Evolutionary conservation across 1,140 invertebrate genomes (phyloP), one percentile per base, ranked within the genome.

Genomic region (Brachionus koreanus): DNA sequence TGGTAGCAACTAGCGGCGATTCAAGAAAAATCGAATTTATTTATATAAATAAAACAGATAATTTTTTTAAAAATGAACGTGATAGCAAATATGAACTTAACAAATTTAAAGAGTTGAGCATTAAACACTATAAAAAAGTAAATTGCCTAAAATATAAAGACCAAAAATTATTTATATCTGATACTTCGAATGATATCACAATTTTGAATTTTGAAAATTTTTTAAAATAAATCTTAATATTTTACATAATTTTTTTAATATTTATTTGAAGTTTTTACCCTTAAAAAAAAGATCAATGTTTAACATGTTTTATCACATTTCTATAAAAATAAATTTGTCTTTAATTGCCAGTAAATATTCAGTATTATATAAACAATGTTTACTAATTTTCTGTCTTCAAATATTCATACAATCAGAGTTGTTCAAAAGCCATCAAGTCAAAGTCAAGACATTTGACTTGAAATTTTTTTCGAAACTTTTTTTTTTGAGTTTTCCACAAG

Each of bases 11-110:
- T 1, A 49, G 69, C 46, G 69, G 69, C 10, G 69, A 74, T n/a
- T 74, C 69, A 49, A 74, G 46, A 74, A 7, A 29, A 13, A 74
- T 74, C 23, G 69, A 74, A 13, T 74, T 43, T 46, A 25, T 74
- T 16, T 46, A 74, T 25, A 29, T 74, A 25, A 29, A 74, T 46
- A 25, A 23, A 33, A 5, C 10, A 25, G 10, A 74, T 13, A 19
- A 0, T 19, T 19, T 10, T 10, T 10, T 25, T 9, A 46, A 43
- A 74, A 46, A 46, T 29, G 43, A 74, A 46, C 43, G 2, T 74
- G 19, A 72, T n/a, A 23, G 13, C 3, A 72, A 72, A 39, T 67
- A 12, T 67, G 35, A 69, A 69, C 16, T 69, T n/a, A 39, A 39
- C 37, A 74, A 74, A 46, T 46, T 74, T 46, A 16, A 46, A 43